Evolutionary conservation across 2,113 vertebrate species (phyloP).

Genomic region (Scomber colias): DNA sequence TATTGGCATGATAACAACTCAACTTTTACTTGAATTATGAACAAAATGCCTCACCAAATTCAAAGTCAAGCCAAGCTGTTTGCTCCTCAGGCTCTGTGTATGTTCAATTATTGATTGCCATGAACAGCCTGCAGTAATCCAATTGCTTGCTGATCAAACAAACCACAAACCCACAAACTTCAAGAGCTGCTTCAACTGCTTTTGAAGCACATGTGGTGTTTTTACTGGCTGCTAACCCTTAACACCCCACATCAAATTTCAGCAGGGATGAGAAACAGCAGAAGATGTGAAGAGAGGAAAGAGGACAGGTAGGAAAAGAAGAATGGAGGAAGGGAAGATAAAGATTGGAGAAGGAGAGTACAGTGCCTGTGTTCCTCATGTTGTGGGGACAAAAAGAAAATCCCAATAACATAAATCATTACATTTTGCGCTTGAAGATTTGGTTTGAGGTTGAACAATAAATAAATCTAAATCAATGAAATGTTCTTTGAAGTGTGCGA

Average conservation of each 20-base stretch:
- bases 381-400: too few species aligned
- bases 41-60: too few species aligned
- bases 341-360: background rate
- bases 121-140: background rate
- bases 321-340: background rate
- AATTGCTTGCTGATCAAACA: background rate
- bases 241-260: background rate
- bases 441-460: too few species aligned
- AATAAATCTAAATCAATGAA: too few species aligned
- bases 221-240: slow-evolving; percentile 13
- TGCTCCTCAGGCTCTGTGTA: too few species aligned
- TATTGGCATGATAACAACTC: too few species aligned
- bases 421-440: too few species aligned
- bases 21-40: too few species aligned
- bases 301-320: background rate
- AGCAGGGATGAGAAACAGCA: background rate
- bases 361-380: background rate
- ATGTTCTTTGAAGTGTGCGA: background rate
- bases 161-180: background rate
- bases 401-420: too few species aligned
- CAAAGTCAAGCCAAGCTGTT: too few species aligned
- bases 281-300: background rate
- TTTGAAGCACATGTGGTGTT: background rate
- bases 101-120: too few species aligned
- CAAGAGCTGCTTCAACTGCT: background rate